Evolutionary conservation across 1,140 invertebrate genomes (phyloP).

Genomic region (Listronotus bonariensis): DNA sequence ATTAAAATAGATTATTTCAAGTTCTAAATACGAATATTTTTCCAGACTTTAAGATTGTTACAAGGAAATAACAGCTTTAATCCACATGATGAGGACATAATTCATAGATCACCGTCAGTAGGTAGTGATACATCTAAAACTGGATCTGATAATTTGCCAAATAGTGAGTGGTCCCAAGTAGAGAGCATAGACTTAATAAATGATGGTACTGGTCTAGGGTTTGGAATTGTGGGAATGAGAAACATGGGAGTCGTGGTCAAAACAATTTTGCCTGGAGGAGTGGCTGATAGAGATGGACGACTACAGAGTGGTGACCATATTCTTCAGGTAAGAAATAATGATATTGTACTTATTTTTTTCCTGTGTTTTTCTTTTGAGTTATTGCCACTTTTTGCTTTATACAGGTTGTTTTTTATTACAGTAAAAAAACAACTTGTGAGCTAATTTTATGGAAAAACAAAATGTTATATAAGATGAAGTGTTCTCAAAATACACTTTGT

Average conservation of each 20-base stretch:
- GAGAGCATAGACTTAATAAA: slow-evolving; percentile 95
- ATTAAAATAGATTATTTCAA: too few relatives aligned
- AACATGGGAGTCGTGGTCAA: slow-evolving; percentile 97
- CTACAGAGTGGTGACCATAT: slow-evolving; percentile 96
- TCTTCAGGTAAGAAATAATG: slow-evolving; percentile 73
- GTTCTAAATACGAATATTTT: slow-evolving; percentile 14
- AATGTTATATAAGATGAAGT: too few relatives aligned
- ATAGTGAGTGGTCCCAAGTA: slow-evolving; percentile 94
- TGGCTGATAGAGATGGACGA: slow-evolving; percentile 91
- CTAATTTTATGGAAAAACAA: too few relatives aligned
- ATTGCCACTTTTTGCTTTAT: too few relatives aligned
- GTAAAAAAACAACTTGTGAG: too few relatives aligned
- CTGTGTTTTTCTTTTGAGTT: too few relatives aligned
- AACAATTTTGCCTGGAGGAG: slow-evolving; percentile 92
- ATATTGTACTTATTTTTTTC: too few relatives aligned
- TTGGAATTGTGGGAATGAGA: slow-evolving; percentile 95
- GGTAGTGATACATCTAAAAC: slow-evolving; percentile 75
- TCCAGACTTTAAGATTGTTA: slow-evolving; percentile 77
- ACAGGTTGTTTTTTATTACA: too few relatives aligned
- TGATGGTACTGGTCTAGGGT: slow-evolving; percentile 94
- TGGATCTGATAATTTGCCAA: slow-evolving; percentile 74
- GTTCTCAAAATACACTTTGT: too few relatives aligned
- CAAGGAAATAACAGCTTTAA: slow-evolving; percentile 78
- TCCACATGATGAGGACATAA: slow-evolving; percentile 55
- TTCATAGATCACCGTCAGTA: slow-evolving; percentile 68